These are phyloP conservation scores for Ardeotis arabs DNA, from an alignment of 2,113 vertebrate genomes.

Conservation along the genomic window DNA sequence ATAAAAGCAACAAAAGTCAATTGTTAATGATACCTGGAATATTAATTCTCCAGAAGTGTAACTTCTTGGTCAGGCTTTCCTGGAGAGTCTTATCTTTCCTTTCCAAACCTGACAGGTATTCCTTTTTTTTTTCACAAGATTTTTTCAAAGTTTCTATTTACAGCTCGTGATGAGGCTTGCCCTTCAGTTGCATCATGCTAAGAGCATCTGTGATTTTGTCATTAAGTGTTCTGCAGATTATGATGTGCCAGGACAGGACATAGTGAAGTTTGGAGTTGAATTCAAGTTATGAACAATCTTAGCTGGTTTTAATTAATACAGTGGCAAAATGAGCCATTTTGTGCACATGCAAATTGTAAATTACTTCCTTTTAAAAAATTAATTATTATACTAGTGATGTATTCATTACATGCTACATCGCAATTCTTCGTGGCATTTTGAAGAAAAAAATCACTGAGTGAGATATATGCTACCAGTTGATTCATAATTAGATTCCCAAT, in stretches of 20 bases:
- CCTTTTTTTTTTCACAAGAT: not conserved
- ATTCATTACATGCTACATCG: not conserved
- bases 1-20: not conserved
- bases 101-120: not conserved
- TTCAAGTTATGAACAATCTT: not conserved
- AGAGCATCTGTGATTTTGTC: conserved; percentile 40
- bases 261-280: not conserved
- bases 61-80: not conserved
- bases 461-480: not conserved
- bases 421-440: not conserved
- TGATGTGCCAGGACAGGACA: conserved; percentile 2
- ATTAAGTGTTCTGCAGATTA: conserved; percentile 9
- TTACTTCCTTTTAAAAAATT: not conserved
- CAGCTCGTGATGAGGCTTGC: not conserved
- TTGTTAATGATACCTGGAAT: not conserved
- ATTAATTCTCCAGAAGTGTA: conserved; percentile 11
- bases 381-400: not conserved
- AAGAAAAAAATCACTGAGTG: not conserved
- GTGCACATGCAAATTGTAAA: not conserved
- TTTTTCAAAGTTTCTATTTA: not conserved
- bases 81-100: not conserved
- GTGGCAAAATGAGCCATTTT: not conserved
- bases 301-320: conserved; percentile 7
- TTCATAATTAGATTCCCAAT: not conserved
- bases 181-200: not conserved